Base-by-base conservation (phyloP, 2,113 vertebrate species). In the Mustela lutreola region DNA sequence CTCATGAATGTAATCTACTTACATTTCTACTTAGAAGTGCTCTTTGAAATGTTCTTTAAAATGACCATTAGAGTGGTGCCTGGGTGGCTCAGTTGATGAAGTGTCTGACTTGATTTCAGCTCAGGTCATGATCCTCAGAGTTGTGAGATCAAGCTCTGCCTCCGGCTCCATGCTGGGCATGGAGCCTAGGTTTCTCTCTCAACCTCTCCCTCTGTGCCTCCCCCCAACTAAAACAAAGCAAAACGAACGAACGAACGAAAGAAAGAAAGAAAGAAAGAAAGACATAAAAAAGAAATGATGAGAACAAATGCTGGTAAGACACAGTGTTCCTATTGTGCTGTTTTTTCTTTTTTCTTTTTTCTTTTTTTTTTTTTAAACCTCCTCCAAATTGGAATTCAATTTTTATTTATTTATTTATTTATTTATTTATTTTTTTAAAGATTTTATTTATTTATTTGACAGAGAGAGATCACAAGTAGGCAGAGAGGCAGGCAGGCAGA, bases 1-100 rank as follows among this genome's bases (percentile, higher is more conserved):
- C 50, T 88, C 50, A n/a, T 76, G 24, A 76, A 39, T 33, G 7
- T 60, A 53, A 31, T 91, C 18, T 5, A 56, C 71, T 91, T 89
- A 39, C 42, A 89, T 58, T 78, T 80, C 31, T 81, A 21, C 48
- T 53, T 93, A 67, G 73, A 48, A 58, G 9, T 93, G 48, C 28
- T 93, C 53, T 62, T 75, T 65, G 65, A 97, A 71, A 56, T 36
- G 5, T 62, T 87, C 15, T 62, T 58, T 63, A 21, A 56, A 88
- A 31, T 53, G 26, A 22, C 22, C 4, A 78, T 53, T 48, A 33
- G 15, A 87, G 33, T 16, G 15, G 65, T 18, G 33, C 65, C 33
- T n/a, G 31, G 31, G 65, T n/a, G 65, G 65, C 65, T 70, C 65
- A 70, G 65, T 70, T n/a, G 15, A 67, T 67, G 33, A 18, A 70